phyloP scores from a whole-genome alignment of 2,888 invertebrate genomes.

The Parascotia fuliginaria region DNA sequence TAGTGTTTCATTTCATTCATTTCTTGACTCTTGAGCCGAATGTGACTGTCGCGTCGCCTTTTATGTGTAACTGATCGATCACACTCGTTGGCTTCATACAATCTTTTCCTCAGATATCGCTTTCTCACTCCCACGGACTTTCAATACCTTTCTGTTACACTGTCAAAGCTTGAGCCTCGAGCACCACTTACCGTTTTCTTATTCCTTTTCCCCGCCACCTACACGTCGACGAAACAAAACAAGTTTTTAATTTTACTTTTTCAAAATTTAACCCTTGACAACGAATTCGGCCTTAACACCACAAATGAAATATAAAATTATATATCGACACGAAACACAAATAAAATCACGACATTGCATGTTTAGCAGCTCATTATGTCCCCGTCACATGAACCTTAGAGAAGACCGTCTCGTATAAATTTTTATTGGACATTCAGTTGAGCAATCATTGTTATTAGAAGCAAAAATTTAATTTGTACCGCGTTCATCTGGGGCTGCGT shows the following conservation, averaged over 20 bases:
- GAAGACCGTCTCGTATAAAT: slow-evolving; percentile 77
- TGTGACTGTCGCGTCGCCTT: slow-evolving; percentile 78
- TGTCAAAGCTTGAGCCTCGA: slow-evolving; percentile 74
- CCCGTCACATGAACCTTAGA: slow-evolving; percentile 82
- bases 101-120: slow-evolving; percentile 69
- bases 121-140: slow-evolving; percentile 76
- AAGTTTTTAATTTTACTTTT: slow-evolving; percentile 29
- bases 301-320: slow-evolving; percentile 57
- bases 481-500: slow-evolving; percentile 76
- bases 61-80: slow-evolving; percentile 60
- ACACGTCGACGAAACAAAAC: slow-evolving; percentile 64
- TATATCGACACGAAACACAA: slow-evolving; percentile 71
- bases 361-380: slow-evolving; percentile 82
- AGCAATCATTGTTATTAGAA: slow-evolving; percentile 72
- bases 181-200: slow-evolving; percentile 69
- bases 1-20: slow-evolving; percentile 83
- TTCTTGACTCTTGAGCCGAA: slow-evolving; percentile 76
- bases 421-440: slow-evolving; percentile 72
- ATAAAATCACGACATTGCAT: slow-evolving; percentile 83
- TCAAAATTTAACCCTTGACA: slow-evolving; percentile 50
- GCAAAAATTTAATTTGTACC: slow-evolving; percentile 66
- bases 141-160: slow-evolving; percentile 73
- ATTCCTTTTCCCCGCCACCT: slow-evolving; percentile 56
- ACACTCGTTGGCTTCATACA: slow-evolving; percentile 74
- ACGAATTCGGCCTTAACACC: slow-evolving; percentile 72